These are phyloP conservation scores for Timema cristinae DNA, from an alignment of 2,888 invertebrate species.

Conservation along the genomic window DNA sequence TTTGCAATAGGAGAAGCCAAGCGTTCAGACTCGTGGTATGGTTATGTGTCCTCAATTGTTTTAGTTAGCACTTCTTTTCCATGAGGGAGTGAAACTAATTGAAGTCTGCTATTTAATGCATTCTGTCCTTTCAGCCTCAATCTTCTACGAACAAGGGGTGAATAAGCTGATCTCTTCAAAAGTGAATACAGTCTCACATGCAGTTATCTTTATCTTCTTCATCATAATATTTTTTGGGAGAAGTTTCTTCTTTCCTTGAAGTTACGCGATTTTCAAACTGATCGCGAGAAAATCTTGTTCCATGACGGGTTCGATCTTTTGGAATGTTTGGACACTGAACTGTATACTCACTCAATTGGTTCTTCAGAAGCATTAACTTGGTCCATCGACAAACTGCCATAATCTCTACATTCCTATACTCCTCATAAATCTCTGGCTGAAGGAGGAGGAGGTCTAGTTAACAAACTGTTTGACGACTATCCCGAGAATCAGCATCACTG, in stretches of 20 bases:
- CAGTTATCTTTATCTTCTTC: conserved; percentile 34
- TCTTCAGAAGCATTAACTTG: conserved; percentile 76
- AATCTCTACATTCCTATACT: conserved; percentile 71
- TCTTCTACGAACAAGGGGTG: conserved; percentile 38
- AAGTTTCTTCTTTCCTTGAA: conserved; percentile 33
- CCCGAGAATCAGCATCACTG: conserved; percentile 28
- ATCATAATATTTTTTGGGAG: conserved; percentile 30
- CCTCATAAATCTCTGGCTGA: conserved; percentile 12
- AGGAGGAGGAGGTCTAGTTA: neutral
- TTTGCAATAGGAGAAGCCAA: conserved; percentile 9
- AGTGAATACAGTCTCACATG: conserved; percentile 49
- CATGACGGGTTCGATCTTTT: conserved; percentile 35
- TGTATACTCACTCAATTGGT: conserved; percentile 76
- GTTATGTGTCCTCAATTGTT: neutral
- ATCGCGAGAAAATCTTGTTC: conserved; percentile 33
- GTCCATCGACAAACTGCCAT: conserved; percentile 78
- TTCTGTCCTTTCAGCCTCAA: conserved; percentile 43
- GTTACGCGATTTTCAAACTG: conserved; percentile 64
- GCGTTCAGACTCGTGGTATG: neutral
- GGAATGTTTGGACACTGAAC: conserved; percentile 42
- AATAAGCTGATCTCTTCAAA: conserved; percentile 38
- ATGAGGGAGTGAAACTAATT: conserved; percentile 47
- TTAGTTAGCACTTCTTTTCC: conserved; percentile 21
- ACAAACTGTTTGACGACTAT: neutral
- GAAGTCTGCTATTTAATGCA: conserved; percentile 56